Evolutionary conservation across 2,113 vertebrate genomes (phyloP), one percentile per base, ranked within the genome.

Genomic region (Eptatretus burgeri): DNA sequence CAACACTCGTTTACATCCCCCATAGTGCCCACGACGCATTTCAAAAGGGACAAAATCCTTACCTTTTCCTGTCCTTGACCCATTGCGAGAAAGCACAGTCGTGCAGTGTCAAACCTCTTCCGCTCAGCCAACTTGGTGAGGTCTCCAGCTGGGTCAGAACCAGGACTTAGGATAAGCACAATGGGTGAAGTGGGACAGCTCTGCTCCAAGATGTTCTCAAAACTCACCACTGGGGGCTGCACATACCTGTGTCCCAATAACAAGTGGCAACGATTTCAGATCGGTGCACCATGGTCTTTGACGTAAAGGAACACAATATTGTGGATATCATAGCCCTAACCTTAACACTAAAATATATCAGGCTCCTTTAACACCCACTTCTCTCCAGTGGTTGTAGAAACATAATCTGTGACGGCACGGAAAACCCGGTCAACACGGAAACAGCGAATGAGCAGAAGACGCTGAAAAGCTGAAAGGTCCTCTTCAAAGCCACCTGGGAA

Each of bases 11-110:
- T n/a, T n/a, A n/a, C n/a, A n/a, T n/a, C n/a, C n/a, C n/a, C n/a
- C n/a, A n/a, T n/a, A n/a, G n/a, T n/a, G n/a, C n/a, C n/a, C n/a
- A n/a, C n/a, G n/a, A n/a, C n/a, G n/a, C n/a, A n/a, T n/a, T n/a
- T n/a, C n/a, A n/a, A n/a, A n/a, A n/a, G n/a, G n/a, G n/a, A n/a
- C n/a, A n/a, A n/a, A n/a, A n/a, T n/a, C n/a, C n/a, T n/a, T n/a
- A 87, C 91, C 80, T 81, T 83, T 63, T 95, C 89, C 65, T 95
- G 91, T 14, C 91, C 86, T 72, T 98, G 87, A 19, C 91, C 91
- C 91, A 98, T 93, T 17, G 87, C 89, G 1, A 98, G 82, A 69
- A 86, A 80, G 66, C 82, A 84, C 67, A 94, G 81, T 64, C 79
- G 80, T 66, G 72, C 82, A 18, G 77, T 79, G 65, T 76, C 81